Percentiles rank a stretch among this genome's conserved stretches.
Evolutionary conservation across 2,113 vertebrate genomes (phyloP).

Genomic region (Crotophaga sulcirostris): DNA sequence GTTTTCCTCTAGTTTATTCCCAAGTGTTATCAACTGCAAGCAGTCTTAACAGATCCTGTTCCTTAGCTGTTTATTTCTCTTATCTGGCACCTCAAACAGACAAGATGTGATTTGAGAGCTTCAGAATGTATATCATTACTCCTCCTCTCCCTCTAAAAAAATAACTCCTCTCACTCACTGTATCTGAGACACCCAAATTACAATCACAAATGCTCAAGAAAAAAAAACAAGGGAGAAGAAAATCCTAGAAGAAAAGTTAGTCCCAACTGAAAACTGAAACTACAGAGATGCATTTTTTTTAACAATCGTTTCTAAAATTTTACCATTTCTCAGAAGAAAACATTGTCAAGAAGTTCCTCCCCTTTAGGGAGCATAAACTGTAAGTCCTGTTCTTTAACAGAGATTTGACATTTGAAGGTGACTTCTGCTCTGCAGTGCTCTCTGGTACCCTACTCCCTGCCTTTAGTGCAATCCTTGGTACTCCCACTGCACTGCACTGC

Average conservation of each 20-base stretch:
- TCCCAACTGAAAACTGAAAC: neutral
- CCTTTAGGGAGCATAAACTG: neutral
- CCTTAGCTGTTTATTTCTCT: neutral
- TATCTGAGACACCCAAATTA: neutral
- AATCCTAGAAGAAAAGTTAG: neutral
- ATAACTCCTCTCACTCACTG: neutral
- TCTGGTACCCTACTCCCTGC: neutral
- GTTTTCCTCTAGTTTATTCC: neutral
- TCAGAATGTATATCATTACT: neutral
- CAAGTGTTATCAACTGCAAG: neutral
- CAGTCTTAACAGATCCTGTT: neutral
- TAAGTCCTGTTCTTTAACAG: neutral
- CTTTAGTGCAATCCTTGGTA: neutral
- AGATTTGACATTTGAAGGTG: neutral
- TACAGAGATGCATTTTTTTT: neutral
- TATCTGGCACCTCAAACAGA: neutral
- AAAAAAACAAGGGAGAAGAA: neutral
- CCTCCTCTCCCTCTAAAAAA: neutral
- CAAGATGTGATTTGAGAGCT: neutral
- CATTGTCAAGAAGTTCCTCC: neutral
- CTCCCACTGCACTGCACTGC: neutral
- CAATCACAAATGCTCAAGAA: neutral
- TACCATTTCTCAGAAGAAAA: neutral
- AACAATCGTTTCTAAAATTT: neutral
- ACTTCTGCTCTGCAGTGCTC: neutral